phyloP scores from a whole-genome alignment of 2,888 invertebrate species.

The Slavum lentiscoides region DNA sequence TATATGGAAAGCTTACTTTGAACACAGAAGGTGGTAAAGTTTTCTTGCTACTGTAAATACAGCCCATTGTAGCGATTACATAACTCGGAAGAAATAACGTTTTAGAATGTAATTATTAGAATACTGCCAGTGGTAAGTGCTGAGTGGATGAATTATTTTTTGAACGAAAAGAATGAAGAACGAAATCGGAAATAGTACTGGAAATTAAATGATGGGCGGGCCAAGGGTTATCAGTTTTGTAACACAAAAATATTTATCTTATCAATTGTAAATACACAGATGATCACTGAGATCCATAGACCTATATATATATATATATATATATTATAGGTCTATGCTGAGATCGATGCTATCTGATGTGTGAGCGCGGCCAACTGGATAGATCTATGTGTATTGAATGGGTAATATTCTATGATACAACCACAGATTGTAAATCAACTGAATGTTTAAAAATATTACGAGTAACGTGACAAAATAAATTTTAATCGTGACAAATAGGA shows the following conservation, averaged over 20 bases:
- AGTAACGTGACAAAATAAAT: too few relatives aligned
- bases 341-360: too few relatives aligned
- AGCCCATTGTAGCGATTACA: conserved; percentile 36
- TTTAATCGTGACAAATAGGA: too few relatives aligned
- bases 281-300: neutral
- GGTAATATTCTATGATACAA: too few relatives aligned
- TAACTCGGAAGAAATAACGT: neutral
- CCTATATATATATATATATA: too few relatives aligned
- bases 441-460: too few relatives aligned
- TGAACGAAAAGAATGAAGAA: neutral
- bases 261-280: neutral
- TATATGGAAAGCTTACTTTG: conserved; percentile 18
- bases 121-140: too few relatives aligned
- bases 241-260: neutral
- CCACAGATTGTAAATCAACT: too few relatives aligned
- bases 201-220: conserved; percentile 9
- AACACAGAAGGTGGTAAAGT: conserved; percentile 23
- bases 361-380: too few relatives aligned
- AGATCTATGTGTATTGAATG: too few relatives aligned
- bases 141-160: neutral
- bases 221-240: conserved; percentile 24
- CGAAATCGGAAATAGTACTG: neutral
- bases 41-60: conserved; percentile 44
- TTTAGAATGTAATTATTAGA: neutral
- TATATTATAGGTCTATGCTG: too few relatives aligned